Percentiles rank a stretch among this genome's conserved stretches.
Evolutionary conservation across 1,140 invertebrate genomes (phyloP).

Genomic region (Drosophila tani): DNA sequence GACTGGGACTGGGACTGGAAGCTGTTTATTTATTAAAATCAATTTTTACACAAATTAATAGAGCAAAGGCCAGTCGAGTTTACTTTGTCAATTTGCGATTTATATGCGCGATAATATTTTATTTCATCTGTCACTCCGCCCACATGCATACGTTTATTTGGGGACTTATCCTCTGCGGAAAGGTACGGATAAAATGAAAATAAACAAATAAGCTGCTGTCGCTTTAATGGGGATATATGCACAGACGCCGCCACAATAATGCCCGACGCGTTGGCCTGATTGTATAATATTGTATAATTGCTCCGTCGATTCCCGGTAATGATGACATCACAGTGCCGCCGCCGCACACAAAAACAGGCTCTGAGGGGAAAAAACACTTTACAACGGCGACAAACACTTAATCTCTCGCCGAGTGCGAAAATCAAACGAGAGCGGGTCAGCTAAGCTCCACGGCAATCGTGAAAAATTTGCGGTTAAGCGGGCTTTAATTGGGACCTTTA

Average conservation of each 20-base stretch:
- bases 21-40: conserved; percentile 64
- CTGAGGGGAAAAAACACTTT: conserved; percentile 22
- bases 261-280: conserved; percentile 34
- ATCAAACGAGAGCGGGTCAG: conserved; percentile 33
- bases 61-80: conserved; percentile 42
- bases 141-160: background rate
- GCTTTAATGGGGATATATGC: conserved; percentile 34
- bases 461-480: conserved; percentile 3
- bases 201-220: conserved; percentile 18
- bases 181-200: conserved; percentile 13
- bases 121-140: conserved; percentile 4
- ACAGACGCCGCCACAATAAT: conserved; percentile 12
- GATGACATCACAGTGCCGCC: conserved; percentile 55
- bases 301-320: conserved; percentile 45
- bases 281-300: conserved; percentile 66
- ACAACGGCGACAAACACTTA: conserved; percentile 41
- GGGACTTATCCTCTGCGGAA: conserved; percentile 34
- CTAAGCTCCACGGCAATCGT: background rate
- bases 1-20: background rate
- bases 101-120: conserved; percentile 39
- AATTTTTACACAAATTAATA: conserved; percentile 57
- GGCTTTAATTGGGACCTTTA: background rate
- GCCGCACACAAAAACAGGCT: conserved; percentile 18
- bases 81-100: conserved; percentile 51
- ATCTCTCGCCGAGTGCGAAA: conserved; percentile 24